Conservation (phyloP, 2,113 vertebrate species). For the Aegithalos caudatus region DNA sequence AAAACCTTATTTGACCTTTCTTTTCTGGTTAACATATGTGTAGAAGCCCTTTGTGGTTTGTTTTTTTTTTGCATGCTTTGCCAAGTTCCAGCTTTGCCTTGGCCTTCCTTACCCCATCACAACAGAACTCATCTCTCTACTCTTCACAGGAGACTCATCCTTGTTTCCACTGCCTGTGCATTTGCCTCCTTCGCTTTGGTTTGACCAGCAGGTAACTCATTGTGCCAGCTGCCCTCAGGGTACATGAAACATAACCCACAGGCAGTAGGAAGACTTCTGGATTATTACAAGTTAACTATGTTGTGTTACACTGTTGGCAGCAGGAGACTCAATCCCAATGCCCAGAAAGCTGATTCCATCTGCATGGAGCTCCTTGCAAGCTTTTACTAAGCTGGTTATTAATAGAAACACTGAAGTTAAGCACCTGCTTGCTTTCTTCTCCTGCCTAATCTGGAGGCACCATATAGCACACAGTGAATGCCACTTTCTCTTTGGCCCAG, state of each 20-base stretch:
- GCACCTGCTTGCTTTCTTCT: neutral
- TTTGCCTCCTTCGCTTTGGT: neutral
- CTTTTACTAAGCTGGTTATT: neutral
- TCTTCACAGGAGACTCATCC: neutral
- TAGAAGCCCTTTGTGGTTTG: neutral
- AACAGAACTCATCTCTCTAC: neutral
- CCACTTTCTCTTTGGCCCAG: neutral
- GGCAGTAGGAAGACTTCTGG: neutral
- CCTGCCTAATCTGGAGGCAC: neutral
- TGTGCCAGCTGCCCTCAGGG: neutral
- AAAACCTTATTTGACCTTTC: neutral
- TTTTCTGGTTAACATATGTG: neutral
- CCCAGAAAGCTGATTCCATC: neutral
- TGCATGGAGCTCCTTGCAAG: neutral
- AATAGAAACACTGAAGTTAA: neutral
- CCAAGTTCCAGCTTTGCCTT: neutral
- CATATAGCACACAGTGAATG: accelerated
- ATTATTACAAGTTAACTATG: neutral
- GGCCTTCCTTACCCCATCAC: neutral
- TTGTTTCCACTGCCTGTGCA: neutral
- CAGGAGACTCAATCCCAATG: neutral
- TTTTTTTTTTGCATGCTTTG: neutral
- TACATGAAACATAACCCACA: neutral
- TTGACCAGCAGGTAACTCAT: neutral
- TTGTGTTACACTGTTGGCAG: too few species aligned